Evolutionary conservation across 2,888 invertebrate species (phyloP), one percentile per base, ranked within the genome.

Genomic region (Yponomeuta sedellus): DNA sequence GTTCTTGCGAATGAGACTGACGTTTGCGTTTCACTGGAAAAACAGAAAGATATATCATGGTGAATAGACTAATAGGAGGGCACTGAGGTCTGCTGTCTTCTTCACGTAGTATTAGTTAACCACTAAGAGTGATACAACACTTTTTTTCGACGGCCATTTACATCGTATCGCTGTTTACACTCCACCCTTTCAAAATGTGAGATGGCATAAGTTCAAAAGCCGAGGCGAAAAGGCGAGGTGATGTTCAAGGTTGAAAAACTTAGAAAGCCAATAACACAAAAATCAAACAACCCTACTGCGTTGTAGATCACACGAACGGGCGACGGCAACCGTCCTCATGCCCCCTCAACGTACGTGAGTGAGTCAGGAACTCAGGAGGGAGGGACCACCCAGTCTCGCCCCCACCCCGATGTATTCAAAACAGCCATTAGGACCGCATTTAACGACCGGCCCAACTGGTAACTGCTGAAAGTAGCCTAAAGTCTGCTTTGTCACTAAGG

Each of bases 391-490:
- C 66, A 22, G 6, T 28, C 28, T 61, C 52, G 22, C 44, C 72
- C 75, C 69, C 70, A 67, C 69, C 72, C 74, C 70, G 72, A 75
- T 77, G 79, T 81, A 85, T 84, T 83, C 81, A 81, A 81, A 84
- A 79, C 78, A 79, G 77, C 73, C 80, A 79, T 81, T 83, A 84
- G 81, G 16, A 52, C 44, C 44, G 44, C 44, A 16, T 52, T 52
- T 52, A 12, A 52, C 44, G 44, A 52, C 44, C 44, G 16, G 4
- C 16, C 44, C 16, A 52, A 52, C 44, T 52, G 44, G 16, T 16
- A 16, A 52, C 44, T 52, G 44, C 44, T 16, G 44, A 16, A 52
- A 52, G 16, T 52, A 52, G 16, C 12, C 44, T 5, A 52, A 52
- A 16, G 12, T 52, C 16, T 16, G 44, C 44, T 52, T 52, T 12